These are phyloP conservation scores for Epizoanthus illoricatus DNA, from an alignment of 92 coral and sea anemone genomes.

Conservation along the genomic window DNA sequence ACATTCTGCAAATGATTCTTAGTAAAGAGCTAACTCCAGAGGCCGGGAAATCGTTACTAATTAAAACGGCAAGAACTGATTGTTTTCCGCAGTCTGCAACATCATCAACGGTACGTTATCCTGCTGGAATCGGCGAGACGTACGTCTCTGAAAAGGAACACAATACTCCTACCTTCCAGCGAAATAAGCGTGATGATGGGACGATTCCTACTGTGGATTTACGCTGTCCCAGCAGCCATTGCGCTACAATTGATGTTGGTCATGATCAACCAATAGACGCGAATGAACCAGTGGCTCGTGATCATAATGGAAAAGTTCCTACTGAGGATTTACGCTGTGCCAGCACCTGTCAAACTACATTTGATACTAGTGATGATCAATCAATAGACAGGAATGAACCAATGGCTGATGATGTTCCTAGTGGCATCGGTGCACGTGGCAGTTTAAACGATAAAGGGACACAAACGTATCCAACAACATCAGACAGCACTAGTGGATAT, in stretches of 20 bases:
- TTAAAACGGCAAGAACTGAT: constrained; percentile 11
- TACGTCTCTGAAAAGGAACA: not conserved
- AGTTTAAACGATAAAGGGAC: not conserved
- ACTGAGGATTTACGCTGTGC: not conserved
- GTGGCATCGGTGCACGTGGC: not conserved
- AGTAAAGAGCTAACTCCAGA: constrained; percentile 9
- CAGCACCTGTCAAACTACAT: not conserved
- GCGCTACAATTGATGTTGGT: not conserved
- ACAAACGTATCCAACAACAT: not conserved
- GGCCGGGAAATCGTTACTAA: not conserved
- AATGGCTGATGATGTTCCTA: no score
- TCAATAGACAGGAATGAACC: not conserved
- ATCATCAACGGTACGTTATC: not conserved
- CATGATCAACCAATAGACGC: not conserved
- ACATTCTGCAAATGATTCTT: constrained; percentile 22
- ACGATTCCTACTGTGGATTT: not conserved
- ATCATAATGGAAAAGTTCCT: not conserved
- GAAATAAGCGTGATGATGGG: not conserved
- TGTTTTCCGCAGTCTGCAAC: not conserved
- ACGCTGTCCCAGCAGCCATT: not conserved
- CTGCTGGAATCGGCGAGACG: not conserved
- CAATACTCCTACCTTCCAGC: not conserved
- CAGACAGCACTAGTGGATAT: not conserved
- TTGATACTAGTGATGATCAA: not conserved
- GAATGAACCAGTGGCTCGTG: no score